These are phyloP conservation scores for Timema cristinae DNA, from an alignment of 2,888 invertebrate genomes.

Conservation along the genomic window DNA sequence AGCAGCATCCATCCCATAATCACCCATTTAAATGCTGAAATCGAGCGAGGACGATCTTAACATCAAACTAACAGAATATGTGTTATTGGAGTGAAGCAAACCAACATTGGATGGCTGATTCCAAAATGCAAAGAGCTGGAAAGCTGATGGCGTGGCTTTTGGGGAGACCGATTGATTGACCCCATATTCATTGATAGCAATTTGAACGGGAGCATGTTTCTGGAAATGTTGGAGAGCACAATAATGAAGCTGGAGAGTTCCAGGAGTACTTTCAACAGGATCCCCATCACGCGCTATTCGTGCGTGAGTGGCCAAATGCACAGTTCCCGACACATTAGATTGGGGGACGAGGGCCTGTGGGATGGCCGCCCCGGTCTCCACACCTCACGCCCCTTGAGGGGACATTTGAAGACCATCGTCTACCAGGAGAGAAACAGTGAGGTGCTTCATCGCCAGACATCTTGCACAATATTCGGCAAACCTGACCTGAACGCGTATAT, in stretches of 20 bases:
- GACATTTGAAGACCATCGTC: too few relatives aligned
- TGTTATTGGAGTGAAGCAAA: not conserved
- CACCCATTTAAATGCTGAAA: too few relatives aligned
- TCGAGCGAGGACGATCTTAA: conserved; percentile 14
- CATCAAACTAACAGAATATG: conserved; percentile 5
- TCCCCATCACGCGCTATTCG: not conserved
- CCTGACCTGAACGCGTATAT: not conserved
- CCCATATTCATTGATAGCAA: too few relatives aligned
- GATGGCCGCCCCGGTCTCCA: not conserved
- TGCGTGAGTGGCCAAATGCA: not conserved
- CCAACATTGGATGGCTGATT: not conserved
- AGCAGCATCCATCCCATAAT: too few relatives aligned
- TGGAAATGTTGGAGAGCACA: not conserved
- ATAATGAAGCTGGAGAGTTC: not conserved
- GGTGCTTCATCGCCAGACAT: not conserved
- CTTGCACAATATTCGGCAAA: not conserved
- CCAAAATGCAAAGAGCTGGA: not conserved
- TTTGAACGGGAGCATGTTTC: not conserved
- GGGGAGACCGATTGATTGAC: not conserved
- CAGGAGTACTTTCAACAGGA: not conserved
- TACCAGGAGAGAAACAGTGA: too few relatives aligned
- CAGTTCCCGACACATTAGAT: not conserved
- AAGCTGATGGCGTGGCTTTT: not conserved
- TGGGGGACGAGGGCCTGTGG: not conserved
- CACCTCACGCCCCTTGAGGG: not conserved